phyloP scores from a whole-genome alignment of 2,113 vertebrate species.

The Archilochus colubris region DNA sequence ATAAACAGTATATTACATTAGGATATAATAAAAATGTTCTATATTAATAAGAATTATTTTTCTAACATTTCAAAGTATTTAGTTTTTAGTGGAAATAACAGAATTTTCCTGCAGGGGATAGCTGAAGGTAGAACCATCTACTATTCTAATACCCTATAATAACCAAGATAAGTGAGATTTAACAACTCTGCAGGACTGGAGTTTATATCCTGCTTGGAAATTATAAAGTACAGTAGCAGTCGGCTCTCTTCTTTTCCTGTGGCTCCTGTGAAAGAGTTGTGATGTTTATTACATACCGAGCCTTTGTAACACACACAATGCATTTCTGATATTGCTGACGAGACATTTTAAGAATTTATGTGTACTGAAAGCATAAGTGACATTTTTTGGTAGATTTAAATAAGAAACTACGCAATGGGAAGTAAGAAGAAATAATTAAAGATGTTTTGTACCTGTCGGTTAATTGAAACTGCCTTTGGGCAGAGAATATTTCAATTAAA shows the following conservation, averaged over 20 bases:
- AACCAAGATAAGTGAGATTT: slow-evolving; percentile 67
- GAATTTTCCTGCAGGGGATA: slow-evolving; percentile 39
- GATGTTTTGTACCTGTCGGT: background rate
- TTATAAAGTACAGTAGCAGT: slow-evolving; percentile 39
- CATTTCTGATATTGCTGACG: background rate
- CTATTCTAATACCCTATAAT: slow-evolving; percentile 70
- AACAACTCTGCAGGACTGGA: slow-evolving; percentile 61
- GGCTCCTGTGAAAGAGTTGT: slow-evolving; percentile 2
- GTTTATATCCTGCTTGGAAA: slow-evolving; percentile 66
- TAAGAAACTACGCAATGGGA: background rate
- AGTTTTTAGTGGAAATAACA: slow-evolving; percentile 11
- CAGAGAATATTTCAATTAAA: background rate
- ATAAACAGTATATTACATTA: background rate
- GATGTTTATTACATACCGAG: slow-evolving; percentile 48
- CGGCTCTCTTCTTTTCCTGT: slow-evolving; percentile 11
- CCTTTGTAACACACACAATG: background rate
- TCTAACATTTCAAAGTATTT: slow-evolving; percentile 7
- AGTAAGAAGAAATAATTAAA: background rate
- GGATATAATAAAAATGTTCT: background rate
- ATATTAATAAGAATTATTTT: background rate
- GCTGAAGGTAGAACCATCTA: slow-evolving; percentile 26
- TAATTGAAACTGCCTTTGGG: background rate
- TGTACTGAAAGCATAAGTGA: background rate
- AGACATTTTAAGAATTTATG: background rate
- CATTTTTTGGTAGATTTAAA: background rate